Conservation (phyloP, 2,113 vertebrate species). For the Cyanoliseus patagonus region DNA sequence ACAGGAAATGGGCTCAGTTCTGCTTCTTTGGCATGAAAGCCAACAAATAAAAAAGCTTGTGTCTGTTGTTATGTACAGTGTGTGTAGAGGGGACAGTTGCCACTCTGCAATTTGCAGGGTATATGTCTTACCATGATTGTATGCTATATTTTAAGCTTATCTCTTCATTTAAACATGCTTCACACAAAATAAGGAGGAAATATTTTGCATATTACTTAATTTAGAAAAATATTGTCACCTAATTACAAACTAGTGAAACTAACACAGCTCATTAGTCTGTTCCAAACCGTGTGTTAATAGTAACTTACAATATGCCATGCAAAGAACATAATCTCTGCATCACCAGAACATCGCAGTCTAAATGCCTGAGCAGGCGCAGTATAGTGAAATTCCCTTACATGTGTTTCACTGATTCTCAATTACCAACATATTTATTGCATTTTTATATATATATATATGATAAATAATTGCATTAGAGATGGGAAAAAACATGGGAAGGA, state of each 20-base stretch:
- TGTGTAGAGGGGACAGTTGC: rapidly evolving
- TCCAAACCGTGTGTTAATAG: background rate
- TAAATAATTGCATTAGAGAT: background rate
- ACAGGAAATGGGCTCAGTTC: background rate
- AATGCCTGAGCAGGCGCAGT: background rate
- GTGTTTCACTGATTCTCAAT: background rate
- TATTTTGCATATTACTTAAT: background rate
- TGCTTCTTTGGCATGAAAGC: background rate
- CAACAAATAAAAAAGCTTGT: background rate
- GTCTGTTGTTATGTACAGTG: background rate
- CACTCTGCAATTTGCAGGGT: background rate
- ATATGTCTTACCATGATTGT: background rate
- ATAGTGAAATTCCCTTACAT: background rate
- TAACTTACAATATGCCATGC: background rate
- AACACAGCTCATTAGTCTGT: background rate
- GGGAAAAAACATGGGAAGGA: background rate
- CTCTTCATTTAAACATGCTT: background rate
- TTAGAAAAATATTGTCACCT: background rate
- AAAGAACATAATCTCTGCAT: background rate
- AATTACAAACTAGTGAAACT: background rate
- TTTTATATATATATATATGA: background rate
- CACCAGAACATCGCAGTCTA: rapidly evolving
- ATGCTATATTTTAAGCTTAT: background rate
- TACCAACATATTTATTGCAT: background rate
- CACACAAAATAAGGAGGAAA: background rate